phyloP scores from a whole-genome alignment of 2,888 invertebrate species.

The Dioctria linearis region DNA sequence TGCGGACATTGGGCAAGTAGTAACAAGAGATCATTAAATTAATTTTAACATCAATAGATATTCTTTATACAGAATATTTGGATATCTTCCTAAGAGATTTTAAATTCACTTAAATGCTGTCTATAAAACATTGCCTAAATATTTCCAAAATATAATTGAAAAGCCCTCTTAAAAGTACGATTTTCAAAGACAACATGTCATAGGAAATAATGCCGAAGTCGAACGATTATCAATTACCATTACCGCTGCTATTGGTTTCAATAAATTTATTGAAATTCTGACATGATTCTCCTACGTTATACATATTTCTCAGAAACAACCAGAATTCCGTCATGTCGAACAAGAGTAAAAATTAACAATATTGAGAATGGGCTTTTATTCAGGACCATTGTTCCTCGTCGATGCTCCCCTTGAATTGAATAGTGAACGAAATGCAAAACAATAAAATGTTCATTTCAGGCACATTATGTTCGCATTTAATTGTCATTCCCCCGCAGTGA shows the following conservation, averaged over 20 bases:
- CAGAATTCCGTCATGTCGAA: background rate
- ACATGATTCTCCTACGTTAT: too few species aligned
- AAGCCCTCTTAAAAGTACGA: too few species aligned
- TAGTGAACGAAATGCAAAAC: background rate
- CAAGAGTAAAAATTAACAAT: background rate
- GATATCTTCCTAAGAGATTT: background rate
- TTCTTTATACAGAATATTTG: too few species aligned
- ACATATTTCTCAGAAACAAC: background rate
- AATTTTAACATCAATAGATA: too few species aligned
- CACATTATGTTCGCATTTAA: slow-evolving; percentile 38
- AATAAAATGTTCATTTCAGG: slow-evolving; percentile 24
- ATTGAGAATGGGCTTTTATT: background rate
- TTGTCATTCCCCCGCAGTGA: slow-evolving; percentile 30
- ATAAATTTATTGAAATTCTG: background rate
- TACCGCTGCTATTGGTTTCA: background rate
- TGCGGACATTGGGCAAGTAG: too few species aligned
- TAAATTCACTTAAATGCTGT: background rate
- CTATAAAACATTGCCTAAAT: too few species aligned
- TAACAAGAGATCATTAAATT: too few species aligned
- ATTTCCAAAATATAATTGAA: too few species aligned
- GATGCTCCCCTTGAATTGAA: background rate
- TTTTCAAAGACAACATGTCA: too few species aligned
- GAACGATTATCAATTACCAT: background rate
- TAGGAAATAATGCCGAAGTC: too few species aligned
- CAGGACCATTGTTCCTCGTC: background rate